Evolutionary conservation across 2,888 invertebrate species (phyloP).

Genomic region (Actias luna): DNA sequence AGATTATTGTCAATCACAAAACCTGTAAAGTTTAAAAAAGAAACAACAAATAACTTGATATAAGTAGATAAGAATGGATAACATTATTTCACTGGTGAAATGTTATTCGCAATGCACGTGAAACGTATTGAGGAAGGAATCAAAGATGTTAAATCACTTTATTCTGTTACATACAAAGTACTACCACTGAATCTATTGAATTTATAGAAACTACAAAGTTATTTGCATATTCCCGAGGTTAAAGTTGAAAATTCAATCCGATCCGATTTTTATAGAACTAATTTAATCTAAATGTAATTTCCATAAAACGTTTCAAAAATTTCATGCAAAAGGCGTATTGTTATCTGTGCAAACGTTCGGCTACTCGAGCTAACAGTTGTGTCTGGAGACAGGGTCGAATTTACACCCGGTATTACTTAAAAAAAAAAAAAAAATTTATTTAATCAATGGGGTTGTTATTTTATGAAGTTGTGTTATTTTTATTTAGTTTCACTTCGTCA

Average conservation of each 20-base stretch:
- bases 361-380: slow-evolving; percentile 27
- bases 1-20: too few relatives aligned
- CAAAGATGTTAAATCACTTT: neutral
- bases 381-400: slow-evolving; percentile 22
- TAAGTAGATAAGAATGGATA: neutral
- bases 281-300: slow-evolving; percentile 56
- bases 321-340: slow-evolving; percentile 40
- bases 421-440: neutral
- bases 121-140: neutral
- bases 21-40: too few relatives aligned
- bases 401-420: slow-evolving; percentile 1
- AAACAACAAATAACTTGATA: too few relatives aligned
- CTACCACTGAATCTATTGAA: neutral
- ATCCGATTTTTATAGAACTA: slow-evolving; percentile 30
- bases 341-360: slow-evolving; percentile 42
- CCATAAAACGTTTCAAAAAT: slow-evolving; percentile 48
- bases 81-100: neutral
- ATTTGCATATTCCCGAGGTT: neutral
- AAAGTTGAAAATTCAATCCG: slow-evolving; percentile 24
- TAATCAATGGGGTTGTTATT: too few relatives aligned
- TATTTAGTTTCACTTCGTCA: too few relatives aligned
- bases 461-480: too few relatives aligned
- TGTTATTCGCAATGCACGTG: neutral
- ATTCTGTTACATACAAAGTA: neutral
- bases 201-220: neutral